Evolutionary conservation across 1,140 invertebrate genomes (phyloP), one percentile per base, ranked within the genome.

Genomic region (Atta texana): DNA sequence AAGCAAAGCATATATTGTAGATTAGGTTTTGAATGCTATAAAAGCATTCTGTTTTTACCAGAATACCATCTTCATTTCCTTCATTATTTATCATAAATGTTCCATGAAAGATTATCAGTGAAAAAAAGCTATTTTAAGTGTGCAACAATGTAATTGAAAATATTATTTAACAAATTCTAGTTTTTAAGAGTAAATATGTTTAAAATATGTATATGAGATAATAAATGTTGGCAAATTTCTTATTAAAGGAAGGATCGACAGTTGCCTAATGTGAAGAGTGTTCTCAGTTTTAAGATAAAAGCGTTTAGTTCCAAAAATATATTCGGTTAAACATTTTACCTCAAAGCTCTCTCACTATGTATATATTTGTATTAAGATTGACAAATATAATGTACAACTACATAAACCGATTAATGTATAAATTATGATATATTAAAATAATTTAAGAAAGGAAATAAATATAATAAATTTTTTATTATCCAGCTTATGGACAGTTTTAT

Each of bases 261-360:
- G n/a, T 24, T 49, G 6, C 14, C 18, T 55, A 53, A 64, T 1
- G 24, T 51, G 34, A 68, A 51, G 16, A 71, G n/a, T 74, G 57
- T 84, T 66, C 75, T 55, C 14, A 55, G 55, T 51, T 76, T 63
- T 59, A 75, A 16, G 8, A 72, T 85, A 87, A 82, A 31, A 71
- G 10, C 21, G 28, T 86, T 59, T 69, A 0, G 7, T 31, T 57
- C 2, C 7, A 2, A 57, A 82, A 53, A 72, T 55, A 44, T 57
- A 28, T 49, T 39, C 34, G 21, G 7, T 53, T 53, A 14, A 49
- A 76, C 39, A 69, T 82, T 69, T 68, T 76, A 85, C 10, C 12
- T 77, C n/a, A 14, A 74, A 61, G 59, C 59, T 69, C 57, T 88
- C 34, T 77, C 31, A 39, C 6, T 82, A 74, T 10, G 28, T 75